Evolutionary conservation across 2,797 vertebrate genomes (phyloP).

Genomic region (Petrocephalus schoutedeni): DNA sequence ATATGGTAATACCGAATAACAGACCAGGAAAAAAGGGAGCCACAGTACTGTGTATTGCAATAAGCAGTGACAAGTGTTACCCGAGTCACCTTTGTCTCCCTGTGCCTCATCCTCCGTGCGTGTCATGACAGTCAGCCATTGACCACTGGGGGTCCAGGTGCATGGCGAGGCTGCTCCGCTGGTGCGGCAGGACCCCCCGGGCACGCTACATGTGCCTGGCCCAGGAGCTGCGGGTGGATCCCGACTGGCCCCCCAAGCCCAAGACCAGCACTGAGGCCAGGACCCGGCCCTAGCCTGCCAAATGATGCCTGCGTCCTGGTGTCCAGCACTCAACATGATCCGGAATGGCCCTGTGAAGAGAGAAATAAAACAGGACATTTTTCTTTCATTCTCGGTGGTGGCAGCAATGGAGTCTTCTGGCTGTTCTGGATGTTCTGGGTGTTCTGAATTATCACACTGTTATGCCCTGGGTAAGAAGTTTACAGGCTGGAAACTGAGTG

Average conservation of each 20-base stretch:
- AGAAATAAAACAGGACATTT: neutral
- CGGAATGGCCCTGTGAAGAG: neutral
- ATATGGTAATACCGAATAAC: neutral
- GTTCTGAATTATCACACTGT: neutral
- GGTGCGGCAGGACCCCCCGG: slow-evolving; percentile 69
- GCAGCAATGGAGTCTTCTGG: neutral
- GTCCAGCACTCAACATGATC: slow-evolving; percentile 12
- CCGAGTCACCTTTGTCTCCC: neutral
- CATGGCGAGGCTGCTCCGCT: slow-evolving; percentile 64
- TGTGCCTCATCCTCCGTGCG: neutral
- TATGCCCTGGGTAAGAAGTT: neutral
- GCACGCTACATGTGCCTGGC: slow-evolving; percentile 94
- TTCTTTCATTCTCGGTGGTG: neutral
- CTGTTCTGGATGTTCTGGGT: neutral
- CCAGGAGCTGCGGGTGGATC: slow-evolving; percentile 87
- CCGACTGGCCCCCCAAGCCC: slow-evolving; percentile 95
- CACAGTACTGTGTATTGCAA: neutral
- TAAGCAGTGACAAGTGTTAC: neutral
- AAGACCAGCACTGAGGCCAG: slow-evolving; percentile 92
- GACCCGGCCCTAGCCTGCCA: slow-evolving; percentile 62
- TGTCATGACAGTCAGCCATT: slow-evolving; percentile 60
- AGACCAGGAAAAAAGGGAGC: neutral
- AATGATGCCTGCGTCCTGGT: slow-evolving; percentile 73
- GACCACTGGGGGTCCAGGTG: slow-evolving; percentile 61
- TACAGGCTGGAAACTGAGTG: neutral